Conservation (phyloP, 2,113 vertebrate genomes). For the Zeus faber region DNA sequence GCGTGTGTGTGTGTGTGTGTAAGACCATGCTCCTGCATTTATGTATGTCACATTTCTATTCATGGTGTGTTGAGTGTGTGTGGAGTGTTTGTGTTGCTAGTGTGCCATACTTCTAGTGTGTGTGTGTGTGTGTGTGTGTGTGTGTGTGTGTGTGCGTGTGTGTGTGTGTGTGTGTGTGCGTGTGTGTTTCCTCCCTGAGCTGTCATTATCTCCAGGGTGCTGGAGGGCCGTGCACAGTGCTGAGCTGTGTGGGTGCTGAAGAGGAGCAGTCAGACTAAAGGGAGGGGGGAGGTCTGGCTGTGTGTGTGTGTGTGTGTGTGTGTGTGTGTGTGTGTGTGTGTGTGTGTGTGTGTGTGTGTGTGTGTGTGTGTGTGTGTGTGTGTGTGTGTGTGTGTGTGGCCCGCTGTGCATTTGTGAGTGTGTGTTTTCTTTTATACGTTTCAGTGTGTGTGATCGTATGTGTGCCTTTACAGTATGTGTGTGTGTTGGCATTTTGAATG, state of each 20-base stretch:
- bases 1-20: constrained; percentile 15
- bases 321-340: too few relatives aligned
- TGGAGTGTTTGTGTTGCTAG: constrained; percentile 1
- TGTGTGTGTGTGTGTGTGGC: background rate
- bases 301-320: background rate
- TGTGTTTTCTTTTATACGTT: background rate
- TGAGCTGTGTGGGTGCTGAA: constrained; percentile 49
- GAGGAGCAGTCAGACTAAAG: constrained; percentile 43
- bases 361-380: background rate
- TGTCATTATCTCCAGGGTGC: constrained; percentile 55
- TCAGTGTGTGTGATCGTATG: too few relatives aligned
- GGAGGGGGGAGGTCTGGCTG: constrained; percentile 8
- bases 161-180: constrained; percentile 14
- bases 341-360: constrained; percentile 1
- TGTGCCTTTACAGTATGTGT: too few relatives aligned
- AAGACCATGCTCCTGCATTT: constrained; percentile 7
- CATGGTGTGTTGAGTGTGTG: constrained; percentile 6
- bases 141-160: constrained; percentile 4
- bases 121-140: constrained; percentile 11
- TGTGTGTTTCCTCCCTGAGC: constrained; percentile 14
- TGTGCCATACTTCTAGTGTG: background rate
- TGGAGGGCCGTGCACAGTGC: constrained; percentile 36
- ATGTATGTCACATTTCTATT: background rate
- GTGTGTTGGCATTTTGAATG: too few relatives aligned
- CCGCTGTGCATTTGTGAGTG: background rate